A percentile compares a stretch with the other conserved stretches of the same genome.
phyloP scores from a whole-genome alignment of 2,113 vertebrate species.

The Glaucomys volans region DNA sequence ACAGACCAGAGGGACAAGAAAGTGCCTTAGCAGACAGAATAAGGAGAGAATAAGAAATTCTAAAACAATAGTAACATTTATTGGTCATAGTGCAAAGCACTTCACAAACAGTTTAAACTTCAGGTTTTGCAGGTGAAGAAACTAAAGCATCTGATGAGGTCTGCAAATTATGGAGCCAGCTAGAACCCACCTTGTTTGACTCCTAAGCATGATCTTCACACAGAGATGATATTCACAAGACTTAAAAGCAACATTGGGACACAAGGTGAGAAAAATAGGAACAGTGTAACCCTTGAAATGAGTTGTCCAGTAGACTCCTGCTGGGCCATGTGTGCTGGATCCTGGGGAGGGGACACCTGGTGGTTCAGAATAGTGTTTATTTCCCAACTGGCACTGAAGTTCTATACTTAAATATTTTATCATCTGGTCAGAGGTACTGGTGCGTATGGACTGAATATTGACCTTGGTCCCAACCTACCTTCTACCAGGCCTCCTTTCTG shows the following conservation, averaged over 20 bases:
- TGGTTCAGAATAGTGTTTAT: not conserved
- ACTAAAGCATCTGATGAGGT: not conserved
- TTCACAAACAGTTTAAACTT: not conserved
- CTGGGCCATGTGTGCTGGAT: no score
- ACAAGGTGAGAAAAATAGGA: not conserved
- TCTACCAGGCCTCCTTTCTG: not conserved
- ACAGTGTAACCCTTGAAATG: not conserved
- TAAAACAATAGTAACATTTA: not conserved
- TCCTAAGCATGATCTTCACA: not conserved
- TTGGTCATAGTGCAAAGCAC: not conserved
- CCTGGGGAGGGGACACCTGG: not conserved
- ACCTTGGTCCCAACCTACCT: not conserved
- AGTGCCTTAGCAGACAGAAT: not conserved
- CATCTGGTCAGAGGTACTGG: not conserved
- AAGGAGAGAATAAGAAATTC: not conserved
- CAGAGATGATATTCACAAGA: not conserved
- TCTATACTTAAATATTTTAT: not conserved
- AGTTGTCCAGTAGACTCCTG: not conserved
- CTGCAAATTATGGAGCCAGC: not conserved
- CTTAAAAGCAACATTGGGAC: not conserved
- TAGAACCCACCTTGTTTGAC: not conserved
- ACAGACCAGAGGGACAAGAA: not conserved
- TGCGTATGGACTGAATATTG: not conserved
- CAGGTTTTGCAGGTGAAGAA: not conserved
- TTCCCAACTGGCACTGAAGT: not conserved